Base-by-base conservation (phyloP, 2,113 vertebrate species). In the Eptesicus fuscus region DNA sequence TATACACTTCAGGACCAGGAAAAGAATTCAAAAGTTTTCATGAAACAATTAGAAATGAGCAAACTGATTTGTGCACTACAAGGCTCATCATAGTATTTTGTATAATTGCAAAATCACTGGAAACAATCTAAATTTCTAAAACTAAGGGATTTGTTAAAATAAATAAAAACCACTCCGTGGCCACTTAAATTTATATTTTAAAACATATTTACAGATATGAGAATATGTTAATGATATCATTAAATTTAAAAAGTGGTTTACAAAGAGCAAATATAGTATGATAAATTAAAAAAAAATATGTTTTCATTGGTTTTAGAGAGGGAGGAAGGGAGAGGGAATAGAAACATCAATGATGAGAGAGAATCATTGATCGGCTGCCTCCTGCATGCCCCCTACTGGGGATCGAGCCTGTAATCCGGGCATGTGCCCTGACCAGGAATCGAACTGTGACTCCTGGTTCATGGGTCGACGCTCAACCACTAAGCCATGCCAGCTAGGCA, bases 221-320 rank as follows among this genome's bases (percentile, higher is more conserved):
- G 18, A 71, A 91, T 65, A 77, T 49, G 6, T 73, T 53, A 92
- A 53, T 87, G 51, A 65, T 28, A 87, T 63, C 1, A 61, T 11
- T 83, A 74, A 84, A 61, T 49, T 95, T 13, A n/a, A 91, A 91
- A 71, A 84, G 47, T 91, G n/a, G 23, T 23, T 96, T 93, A 47
- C 70, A 53, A 90, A 73, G 42, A 93, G 63, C 9, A 73, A 71
- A 84, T 59, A 87, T 7, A 65, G 28, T 20, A 71, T 28, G 47
- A 77, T n/a, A 76, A 49, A 70, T 85, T 69, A 77, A 44, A 70
- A 79, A 56, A 63, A 63, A 30, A 5, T 5, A 63, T 30, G 61
- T 30, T 63, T 63, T 63, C 28, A 32, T 63, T 63, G 59, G 12
- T 63, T 63, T 63, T 63, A 63, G 61, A 32, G 28, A 63, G 12